phyloP scores from a whole-genome alignment of 2,888 invertebrate genomes.

The Brachypalpus laphriformis region DNA sequence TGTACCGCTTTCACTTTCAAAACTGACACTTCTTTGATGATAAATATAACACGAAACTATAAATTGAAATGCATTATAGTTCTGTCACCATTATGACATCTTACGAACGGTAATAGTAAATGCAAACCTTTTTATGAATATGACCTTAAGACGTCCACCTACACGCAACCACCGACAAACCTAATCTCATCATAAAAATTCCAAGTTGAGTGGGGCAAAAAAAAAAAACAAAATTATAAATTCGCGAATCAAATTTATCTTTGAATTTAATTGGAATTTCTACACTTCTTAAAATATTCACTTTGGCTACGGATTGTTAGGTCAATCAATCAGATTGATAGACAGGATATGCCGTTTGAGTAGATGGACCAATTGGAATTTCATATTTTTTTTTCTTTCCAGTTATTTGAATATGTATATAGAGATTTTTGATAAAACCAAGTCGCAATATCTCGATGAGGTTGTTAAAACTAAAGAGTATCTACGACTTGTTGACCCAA shows the following conservation, averaged over 20 bases:
- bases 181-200: conserved; percentile 43
- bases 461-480: background rate
- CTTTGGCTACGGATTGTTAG: conserved; percentile 6
- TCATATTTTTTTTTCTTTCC: conserved; percentile 19
- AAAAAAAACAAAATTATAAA: conserved; percentile 12
- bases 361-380: conserved; percentile 23
- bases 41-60: background rate
- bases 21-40: background rate
- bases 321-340: conserved; percentile 55
- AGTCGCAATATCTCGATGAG: conserved; percentile 7
- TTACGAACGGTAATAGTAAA: background rate
- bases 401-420: conserved; percentile 21
- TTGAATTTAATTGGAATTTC: conserved; percentile 43
- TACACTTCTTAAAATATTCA: conserved; percentile 34
- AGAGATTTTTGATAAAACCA: background rate
- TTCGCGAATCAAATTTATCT: conserved; percentile 31
- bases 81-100: conserved; percentile 7
- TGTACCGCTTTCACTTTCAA: conserved; percentile 30
- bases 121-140: background rate
- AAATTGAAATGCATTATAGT: background rate
- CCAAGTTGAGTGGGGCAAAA: conserved; percentile 13
- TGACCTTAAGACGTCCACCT: conserved; percentile 38
- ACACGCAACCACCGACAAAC: conserved; percentile 11
- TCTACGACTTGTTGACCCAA: background rate
- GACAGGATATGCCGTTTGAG: conserved; percentile 51